Conservation (phyloP, 2,113 vertebrate species). For the Sisor rabdophorus region DNA sequence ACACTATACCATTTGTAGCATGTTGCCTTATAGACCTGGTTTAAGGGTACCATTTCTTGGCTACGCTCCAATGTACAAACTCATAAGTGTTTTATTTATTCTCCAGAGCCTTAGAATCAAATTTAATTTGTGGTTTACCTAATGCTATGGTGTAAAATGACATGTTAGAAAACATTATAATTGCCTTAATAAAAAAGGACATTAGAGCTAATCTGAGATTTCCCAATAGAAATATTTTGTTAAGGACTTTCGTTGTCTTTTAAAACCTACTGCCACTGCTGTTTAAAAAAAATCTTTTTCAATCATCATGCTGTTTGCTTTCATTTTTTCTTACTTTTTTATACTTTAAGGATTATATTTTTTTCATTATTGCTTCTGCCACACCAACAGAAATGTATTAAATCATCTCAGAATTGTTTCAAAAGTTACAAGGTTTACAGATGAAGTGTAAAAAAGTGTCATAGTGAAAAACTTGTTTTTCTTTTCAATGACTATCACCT, state of each 20-base stretch:
- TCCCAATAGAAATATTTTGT: not conserved
- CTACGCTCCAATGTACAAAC: not conserved
- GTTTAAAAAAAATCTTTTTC: not conserved
- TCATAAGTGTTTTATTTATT: not conserved
- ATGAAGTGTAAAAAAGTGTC: too few species aligned
- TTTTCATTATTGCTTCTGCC: too few species aligned
- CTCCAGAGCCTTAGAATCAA: not conserved
- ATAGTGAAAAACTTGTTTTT: too few species aligned
- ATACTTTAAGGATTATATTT: too few species aligned
- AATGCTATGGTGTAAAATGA: constrained; percentile 1
- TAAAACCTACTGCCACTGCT: not conserved
- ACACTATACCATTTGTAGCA: constrained; percentile 25
- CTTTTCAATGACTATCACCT: too few species aligned
- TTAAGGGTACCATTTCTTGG: not conserved
- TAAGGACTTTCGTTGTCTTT: not conserved
- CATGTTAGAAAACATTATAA: not conserved
- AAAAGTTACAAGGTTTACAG: too few species aligned
- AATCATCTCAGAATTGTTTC: too few species aligned
- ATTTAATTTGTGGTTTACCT: not conserved
- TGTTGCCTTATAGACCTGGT: not conserved
- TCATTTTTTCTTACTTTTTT: not conserved
- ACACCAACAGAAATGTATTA: too few species aligned
- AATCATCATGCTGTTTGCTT: not conserved
- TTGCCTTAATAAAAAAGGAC: not conserved
- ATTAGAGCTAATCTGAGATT: not conserved